Evolutionary conservation across 1,140 invertebrate genomes (phyloP).

Genomic region (Drosophila novamexicana): DNA sequence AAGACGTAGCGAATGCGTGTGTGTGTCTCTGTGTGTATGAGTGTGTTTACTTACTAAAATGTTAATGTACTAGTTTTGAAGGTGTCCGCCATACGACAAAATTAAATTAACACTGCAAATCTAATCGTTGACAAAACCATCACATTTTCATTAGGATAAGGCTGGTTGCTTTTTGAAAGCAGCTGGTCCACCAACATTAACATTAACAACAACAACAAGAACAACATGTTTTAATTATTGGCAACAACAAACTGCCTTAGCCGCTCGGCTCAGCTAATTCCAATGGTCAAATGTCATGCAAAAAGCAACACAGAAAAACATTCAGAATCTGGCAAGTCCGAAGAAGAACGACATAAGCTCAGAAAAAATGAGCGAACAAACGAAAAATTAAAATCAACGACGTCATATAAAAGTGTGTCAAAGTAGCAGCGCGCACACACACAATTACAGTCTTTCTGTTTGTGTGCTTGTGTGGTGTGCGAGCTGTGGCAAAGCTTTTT

Average conservation of each 20-base stretch:
- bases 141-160: constrained; percentile 43
- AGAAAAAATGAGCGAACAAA: constrained; percentile 61
- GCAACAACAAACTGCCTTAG: constrained; percentile 28
- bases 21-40: constrained; percentile 1
- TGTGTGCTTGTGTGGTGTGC: constrained; percentile 10
- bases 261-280: constrained; percentile 37
- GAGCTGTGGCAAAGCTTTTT: constrained; percentile 59
- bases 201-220: constrained; percentile 9
- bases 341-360: constrained; percentile 31
- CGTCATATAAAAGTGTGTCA: constrained; percentile 84
- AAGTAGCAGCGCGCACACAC: constrained; percentile 61
- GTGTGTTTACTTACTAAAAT: constrained; percentile 50
- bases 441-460: constrained; percentile 10
- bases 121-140: constrained; percentile 32
- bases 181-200: constrained; percentile 3
- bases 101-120: constrained; percentile 71
- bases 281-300: constrained; percentile 65
- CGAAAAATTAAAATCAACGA: constrained; percentile 80
- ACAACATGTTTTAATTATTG: constrained; percentile 44
- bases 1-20: constrained; percentile 21
- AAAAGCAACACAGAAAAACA: constrained; percentile 35
- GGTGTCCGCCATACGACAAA: constrained; percentile 39
- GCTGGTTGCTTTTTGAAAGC: constrained; percentile 40
- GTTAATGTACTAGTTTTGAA: constrained; percentile 50
- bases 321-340: constrained; percentile 31